Percentiles rank a stretch among this genome's conserved stretches.
These are phyloP conservation scores for Gephyroberyx darwinii DNA, from an alignment of 2,797 vertebrate genomes.

Conservation along the genomic window DNA sequence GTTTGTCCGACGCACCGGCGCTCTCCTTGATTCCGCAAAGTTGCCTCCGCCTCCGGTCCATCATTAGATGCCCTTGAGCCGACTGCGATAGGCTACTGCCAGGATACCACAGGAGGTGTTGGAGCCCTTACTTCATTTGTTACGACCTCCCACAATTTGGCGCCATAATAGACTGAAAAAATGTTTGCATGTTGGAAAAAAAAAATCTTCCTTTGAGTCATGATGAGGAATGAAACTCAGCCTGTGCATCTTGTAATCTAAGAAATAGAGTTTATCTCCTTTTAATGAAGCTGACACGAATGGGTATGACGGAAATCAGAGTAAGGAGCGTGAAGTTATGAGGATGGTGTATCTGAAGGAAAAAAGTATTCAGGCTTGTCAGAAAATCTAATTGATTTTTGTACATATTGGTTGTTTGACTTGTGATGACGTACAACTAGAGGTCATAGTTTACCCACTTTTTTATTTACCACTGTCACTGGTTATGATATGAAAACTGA, in stretches of 20 bases:
- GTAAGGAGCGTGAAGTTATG: no score
- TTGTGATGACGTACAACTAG: no score
- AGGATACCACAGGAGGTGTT: conserved; percentile 69
- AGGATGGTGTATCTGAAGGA: no score
- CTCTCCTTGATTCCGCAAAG: conserved; percentile 51
- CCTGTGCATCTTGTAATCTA: not conserved
- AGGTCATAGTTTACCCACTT: no score
- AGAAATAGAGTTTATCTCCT: not conserved
- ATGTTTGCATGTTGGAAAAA: conserved; percentile 30
- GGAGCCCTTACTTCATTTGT: conserved; percentile 57
- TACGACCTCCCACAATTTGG: conserved; percentile 73
- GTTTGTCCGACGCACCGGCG: conserved; percentile 69
- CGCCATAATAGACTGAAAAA: conserved; percentile 45
- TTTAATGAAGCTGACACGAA: no score
- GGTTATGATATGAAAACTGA: not conserved
- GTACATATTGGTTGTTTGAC: no score
- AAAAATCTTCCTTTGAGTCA: conserved; percentile 25
- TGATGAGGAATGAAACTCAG: conserved; percentile 12
- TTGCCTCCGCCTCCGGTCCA: conserved; percentile 74
- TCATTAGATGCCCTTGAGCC: conserved; percentile 66
- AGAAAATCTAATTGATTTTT: no score
- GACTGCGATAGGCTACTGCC: conserved; percentile 76
- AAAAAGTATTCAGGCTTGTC: no score
- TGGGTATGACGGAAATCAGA: no score
- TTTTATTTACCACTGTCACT: no score